Evolutionary conservation across 2,113 vertebrate species (phyloP).

Genomic region (Antechinus flavipes): DNA sequence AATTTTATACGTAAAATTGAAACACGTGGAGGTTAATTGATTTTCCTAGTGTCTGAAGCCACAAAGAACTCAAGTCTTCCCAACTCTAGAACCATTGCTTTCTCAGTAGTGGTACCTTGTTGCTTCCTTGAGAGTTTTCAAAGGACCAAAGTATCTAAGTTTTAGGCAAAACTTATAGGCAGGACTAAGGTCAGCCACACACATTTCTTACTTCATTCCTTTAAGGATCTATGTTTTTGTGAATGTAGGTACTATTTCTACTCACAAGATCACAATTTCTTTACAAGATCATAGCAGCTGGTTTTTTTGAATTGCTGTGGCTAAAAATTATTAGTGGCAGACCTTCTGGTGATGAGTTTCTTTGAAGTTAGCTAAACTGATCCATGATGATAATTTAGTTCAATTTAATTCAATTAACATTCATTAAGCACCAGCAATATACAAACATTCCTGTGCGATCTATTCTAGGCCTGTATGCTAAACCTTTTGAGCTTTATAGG

Average conservation of each 20-base stretch:
- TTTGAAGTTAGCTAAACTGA: constrained; percentile 2
- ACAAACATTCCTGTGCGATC: background rate
- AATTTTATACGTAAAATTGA: background rate
- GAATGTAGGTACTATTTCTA: background rate
- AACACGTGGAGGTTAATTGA: background rate
- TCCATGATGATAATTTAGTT: background rate
- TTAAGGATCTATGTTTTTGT: background rate
- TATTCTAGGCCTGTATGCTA: background rate
- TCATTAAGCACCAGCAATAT: background rate
- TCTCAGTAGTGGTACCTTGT: background rate
- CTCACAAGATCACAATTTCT: background rate
- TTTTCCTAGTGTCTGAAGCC: background rate
- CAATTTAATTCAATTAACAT: background rate
- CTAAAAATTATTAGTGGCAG: background rate
- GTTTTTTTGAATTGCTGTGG: background rate
- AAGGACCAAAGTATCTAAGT: background rate
- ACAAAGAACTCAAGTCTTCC: background rate
- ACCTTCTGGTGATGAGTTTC: background rate
- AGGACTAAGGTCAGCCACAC: background rate
- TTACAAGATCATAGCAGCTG: background rate
- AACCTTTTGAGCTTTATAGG: background rate
- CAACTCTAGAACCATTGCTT: background rate
- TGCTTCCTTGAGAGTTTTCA: background rate
- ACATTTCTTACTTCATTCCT: background rate
- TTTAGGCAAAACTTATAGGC: background rate